Conservation (phyloP, 2,797 vertebrate genomes). For the Gymnoscopelus microlampas region DNA sequence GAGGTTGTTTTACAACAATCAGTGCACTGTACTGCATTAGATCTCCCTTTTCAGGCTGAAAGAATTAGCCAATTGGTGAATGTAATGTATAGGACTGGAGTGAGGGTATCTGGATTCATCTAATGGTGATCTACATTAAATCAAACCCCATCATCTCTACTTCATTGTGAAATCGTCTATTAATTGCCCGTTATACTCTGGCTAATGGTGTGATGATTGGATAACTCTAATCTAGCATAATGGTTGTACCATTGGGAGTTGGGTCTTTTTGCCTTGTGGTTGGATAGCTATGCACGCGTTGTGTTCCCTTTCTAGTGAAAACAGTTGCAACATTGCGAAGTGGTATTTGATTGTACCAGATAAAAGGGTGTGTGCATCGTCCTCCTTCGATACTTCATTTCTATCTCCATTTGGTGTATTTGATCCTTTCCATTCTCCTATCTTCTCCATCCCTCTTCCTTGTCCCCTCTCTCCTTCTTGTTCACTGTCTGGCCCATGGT, state of each 20-base stretch:
- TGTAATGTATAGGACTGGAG: constrained; percentile 1
- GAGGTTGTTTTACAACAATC: neutral
- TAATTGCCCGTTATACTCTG: constrained; percentile 24
- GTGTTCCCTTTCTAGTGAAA: constrained; percentile 4
- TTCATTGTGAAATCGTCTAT: constrained; percentile 27
- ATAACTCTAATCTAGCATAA: constrained; percentile 5
- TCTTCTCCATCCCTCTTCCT: constrained; percentile 44
- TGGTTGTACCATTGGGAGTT: constrained; percentile 2
- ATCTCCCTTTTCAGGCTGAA: neutral
- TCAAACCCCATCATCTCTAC: constrained; percentile 20
- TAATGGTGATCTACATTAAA: constrained; percentile 17
- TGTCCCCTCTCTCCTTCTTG: constrained; percentile 40
- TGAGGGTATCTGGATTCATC: constrained; percentile 4
- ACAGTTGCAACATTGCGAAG: constrained; percentile 12
- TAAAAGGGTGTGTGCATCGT: neutral
- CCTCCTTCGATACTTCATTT: constrained; percentile 14
- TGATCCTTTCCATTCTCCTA: constrained; percentile 25
- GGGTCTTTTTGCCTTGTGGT: constrained; percentile 5
- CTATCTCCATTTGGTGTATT: constrained; percentile 33
- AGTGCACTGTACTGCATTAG: neutral
- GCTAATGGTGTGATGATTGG: constrained; percentile 30
- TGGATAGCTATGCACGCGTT: neutral
- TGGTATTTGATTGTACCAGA: constrained; percentile 4
- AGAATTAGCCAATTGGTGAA: neutral
- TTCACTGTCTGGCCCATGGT: constrained; percentile 63